Evolutionary conservation across 2,797 vertebrate species (phyloP), one percentile per base, ranked within the genome.

Genomic region (Staurois parvus): DNA sequence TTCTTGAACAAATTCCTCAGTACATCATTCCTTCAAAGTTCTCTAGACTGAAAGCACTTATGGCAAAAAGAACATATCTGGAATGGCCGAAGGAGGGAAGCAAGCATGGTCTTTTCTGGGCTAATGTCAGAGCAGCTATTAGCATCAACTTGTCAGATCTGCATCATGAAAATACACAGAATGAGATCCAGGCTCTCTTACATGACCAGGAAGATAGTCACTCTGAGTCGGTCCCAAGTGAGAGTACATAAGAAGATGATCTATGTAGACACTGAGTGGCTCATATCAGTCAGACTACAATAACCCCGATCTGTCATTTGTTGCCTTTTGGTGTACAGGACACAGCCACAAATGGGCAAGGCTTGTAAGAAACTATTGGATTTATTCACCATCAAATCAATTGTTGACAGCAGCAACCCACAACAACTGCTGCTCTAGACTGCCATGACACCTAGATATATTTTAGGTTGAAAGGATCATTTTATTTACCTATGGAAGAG

Each of bases 81-180:
- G 96, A 97, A 89, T 98, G 97, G 96, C 96, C 97, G 0, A 92
- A 93, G 66, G 96, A 98, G 79, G 95, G 88, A 83, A 91, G 90
- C 87, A 98, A 98, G 80, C 95, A 77, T n/a, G 93, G 90, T 29
- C 90, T 97, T 21, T 96, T 97, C 89, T 97, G 96, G 96, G 94
- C 94, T 11, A 96, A 97, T 85, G 92, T 98, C 66, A 93, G 93
- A 88, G 96, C 96, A 73, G 94, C 95, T 11, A 91, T 98, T 62
- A 91, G 62, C 42, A 29, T 87, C 26, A 91, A 92, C 37, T 37
- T 85, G 68, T 29, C 26, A 19, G 11, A 85, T 24, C 2, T 9
- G 86, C 42, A 66, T 88, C 79, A 76, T 77, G 37, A 72, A 66
- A 29, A 12, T 12, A 3, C 59, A n/a, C 59, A 29, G 2, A 10